Evolutionary conservation across 2,888 invertebrate genomes (phyloP).

Genomic region (Sepioteuthis lessoniana): DNA sequence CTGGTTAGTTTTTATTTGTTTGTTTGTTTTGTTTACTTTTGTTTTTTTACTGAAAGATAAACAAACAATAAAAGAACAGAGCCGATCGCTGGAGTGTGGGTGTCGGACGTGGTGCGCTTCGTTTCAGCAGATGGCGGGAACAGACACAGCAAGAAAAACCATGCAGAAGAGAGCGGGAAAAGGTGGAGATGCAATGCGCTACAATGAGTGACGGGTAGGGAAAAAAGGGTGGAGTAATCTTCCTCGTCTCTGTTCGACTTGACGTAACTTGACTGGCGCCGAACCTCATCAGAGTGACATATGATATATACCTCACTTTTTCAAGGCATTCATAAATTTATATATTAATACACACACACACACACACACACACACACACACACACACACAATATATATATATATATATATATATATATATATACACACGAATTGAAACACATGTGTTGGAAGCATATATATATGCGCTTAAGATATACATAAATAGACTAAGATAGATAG

Average conservation of each 20-base stretch:
- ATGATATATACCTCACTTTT: not conserved
- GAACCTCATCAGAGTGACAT: not conserved
- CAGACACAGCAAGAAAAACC: not conserved
- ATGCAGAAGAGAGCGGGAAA: not conserved
- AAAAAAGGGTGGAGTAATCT: not conserved
- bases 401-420: too few species aligned
- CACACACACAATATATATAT: not conserved
- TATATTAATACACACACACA: not conserved
- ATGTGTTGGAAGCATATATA: too few species aligned
- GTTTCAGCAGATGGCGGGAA: not conserved
- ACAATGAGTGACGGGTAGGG: not conserved
- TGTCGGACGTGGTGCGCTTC: slow-evolving; percentile 18
- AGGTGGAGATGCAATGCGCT: not conserved
- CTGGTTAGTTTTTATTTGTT: not conserved
- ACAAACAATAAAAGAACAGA: not conserved
- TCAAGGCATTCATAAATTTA: not conserved
- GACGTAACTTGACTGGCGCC: slow-evolving; percentile 12
- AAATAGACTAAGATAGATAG: too few species aligned
- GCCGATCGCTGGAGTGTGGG: not conserved
- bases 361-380: not conserved
- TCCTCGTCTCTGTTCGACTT: slow-evolving; percentile 3
- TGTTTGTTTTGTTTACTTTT: not conserved
- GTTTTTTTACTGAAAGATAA: not conserved
- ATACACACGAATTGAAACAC: too few species aligned
- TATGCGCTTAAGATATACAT: too few species aligned